Base-by-base conservation (phyloP, 2,888 invertebrate species). In the Formica aserva region DNA sequence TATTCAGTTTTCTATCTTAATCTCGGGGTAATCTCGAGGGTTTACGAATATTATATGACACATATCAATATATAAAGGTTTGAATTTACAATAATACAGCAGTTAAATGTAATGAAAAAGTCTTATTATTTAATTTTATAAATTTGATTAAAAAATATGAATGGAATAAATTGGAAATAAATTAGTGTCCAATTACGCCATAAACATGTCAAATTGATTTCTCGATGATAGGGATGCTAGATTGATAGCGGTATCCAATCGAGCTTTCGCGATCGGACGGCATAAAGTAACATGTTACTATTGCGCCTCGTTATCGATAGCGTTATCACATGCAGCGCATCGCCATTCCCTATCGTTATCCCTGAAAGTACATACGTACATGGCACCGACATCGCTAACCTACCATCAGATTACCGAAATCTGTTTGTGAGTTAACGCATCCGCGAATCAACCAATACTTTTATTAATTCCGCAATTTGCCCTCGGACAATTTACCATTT, bases 221-320 rank as follows among this genome's bases (percentile, higher is more conserved):
- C 52, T 52, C 52, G 48, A 1, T 48, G 48, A n/a, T 52, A n/a
- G 15, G 8, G 52, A 8, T 52, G 52, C 18, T n/a, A 52, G 52
- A 52, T n/a, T n/a, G 52, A 52, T 8, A n/a, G 52, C 1, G 52
- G 52, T 29, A 62, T 18, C 38, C 15, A 38, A 65, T 65, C 35
- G 22, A 11, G 66, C 15, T 66, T 32, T 62, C 41, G 15, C 66
- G 26, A 41, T 66, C 26, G 26, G 22, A 41, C 41, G 26, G 18
- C 15, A 18, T 66, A 66, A 41, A 66, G 41, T 41, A 66, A 66
- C 41, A 66, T 26, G 41, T 66, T 66, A 66, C 66, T 13, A 41
- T 15, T 41, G 41, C 26, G 22, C 26, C 8, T 41, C 6, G 66
- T 66, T 66, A 66, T 66, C 66, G 18, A 29, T 18, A 8, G 18